These are phyloP conservation scores for Acholoe squamosa DNA, from an alignment of 2,888 invertebrate genomes.

Conservation along the genomic window DNA sequence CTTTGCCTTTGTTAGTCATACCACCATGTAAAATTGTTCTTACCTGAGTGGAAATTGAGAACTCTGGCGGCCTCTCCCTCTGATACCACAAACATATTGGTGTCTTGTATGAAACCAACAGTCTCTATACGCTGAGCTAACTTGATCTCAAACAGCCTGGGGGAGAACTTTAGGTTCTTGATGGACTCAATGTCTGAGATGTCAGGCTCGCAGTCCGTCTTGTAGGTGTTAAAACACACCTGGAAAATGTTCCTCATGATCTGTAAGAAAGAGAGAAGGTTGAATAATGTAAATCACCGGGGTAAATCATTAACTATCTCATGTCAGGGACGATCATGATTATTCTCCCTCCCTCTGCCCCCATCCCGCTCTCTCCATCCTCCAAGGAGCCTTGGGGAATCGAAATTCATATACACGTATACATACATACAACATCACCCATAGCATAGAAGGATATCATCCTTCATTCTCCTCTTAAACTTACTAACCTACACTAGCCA, in stretches of 20 bases:
- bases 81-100: conserved; percentile 78
- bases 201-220: conserved; percentile 73
- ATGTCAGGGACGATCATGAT: too few relatives aligned
- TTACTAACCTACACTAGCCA: too few relatives aligned
- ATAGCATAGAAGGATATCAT: too few relatives aligned
- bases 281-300: neutral
- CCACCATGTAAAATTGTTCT: neutral
- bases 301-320: too few relatives aligned
- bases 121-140: conserved; percentile 78
- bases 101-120: conserved; percentile 79
- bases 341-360: too few relatives aligned
- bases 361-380: too few relatives aligned
- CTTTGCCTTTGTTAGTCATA: too few relatives aligned
- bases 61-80: conserved; percentile 80
- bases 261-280: conserved; percentile 70
- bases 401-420: too few relatives aligned
- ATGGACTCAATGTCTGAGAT: conserved; percentile 77
- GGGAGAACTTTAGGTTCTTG: conserved; percentile 80
- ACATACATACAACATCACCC: too few relatives aligned
- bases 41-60: conserved; percentile 81
- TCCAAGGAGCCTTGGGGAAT: too few relatives aligned
- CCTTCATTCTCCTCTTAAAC: too few relatives aligned
- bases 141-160: conserved; percentile 80
- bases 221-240: conserved; percentile 81
- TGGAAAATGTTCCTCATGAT: conserved; percentile 82